Conservation (phyloP, 2,888 invertebrate species). For the Schrankia costaestrigalis region DNA sequence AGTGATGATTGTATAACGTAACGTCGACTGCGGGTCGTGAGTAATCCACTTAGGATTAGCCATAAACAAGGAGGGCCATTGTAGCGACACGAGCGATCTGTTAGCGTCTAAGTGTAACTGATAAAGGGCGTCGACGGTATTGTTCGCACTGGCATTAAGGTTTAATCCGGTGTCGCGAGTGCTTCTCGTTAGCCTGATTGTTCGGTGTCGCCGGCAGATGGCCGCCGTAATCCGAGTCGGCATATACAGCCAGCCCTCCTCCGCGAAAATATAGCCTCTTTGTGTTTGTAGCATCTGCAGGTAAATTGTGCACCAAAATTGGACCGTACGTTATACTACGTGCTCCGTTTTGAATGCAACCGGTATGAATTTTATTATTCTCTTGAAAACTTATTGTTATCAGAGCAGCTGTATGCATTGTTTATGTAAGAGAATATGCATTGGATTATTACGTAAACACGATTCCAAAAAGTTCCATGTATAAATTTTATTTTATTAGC, state of each 20-base stretch:
- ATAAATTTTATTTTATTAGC: conserved; percentile 4
- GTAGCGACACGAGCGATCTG: conserved; percentile 71
- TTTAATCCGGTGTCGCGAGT: conserved; percentile 74
- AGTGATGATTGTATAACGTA: conserved; percentile 27
- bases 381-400: conserved; percentile 73
- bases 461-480: conserved; percentile 19
- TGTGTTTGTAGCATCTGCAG: conserved; percentile 79
- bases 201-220: conserved; percentile 74
- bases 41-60: conserved; percentile 77
- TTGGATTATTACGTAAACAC: conserved; percentile 27
- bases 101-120: conserved; percentile 72
- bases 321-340: conserved; percentile 66
- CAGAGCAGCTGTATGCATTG: conserved; percentile 49
- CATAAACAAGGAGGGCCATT: conserved; percentile 72
- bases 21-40: conserved; percentile 45
- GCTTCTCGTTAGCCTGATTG: conserved; percentile 77
- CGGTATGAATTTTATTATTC: conserved; percentile 69
- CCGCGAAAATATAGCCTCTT: conserved; percentile 60
- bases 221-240: conserved; percentile 74
- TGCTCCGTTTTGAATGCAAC: conserved; percentile 63
- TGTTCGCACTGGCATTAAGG: conserved; percentile 74
- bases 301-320: conserved; percentile 77
- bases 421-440: conserved; percentile 24
- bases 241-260: conserved; percentile 30
- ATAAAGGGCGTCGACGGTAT: conserved; percentile 67